Base-by-base conservation (phyloP, 2,113 vertebrate species). In the Chiloscyllium plagiosum region DNA sequence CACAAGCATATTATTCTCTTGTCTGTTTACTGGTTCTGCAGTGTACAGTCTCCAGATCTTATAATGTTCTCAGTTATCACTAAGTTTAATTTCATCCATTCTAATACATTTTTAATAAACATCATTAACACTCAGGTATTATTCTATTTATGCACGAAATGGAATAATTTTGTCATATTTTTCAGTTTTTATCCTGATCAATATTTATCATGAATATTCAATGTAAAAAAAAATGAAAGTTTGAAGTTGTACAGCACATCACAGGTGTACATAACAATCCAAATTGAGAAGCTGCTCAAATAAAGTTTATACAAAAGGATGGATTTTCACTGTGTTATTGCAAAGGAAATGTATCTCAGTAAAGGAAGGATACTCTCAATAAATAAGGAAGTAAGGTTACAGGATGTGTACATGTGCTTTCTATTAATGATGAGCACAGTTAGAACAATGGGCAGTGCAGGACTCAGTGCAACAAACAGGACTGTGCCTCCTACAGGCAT, bases 291-390 rank as follows among this genome's bases (percentile, higher is more conserved):
- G 97, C 98, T 98, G 97, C 97, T 97, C 97, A 97, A 98, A 97
- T 97, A 98, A 98, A 97, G 96, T 83, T 96, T 56, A 97, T 97
- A 98, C 98, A 98, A 1, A 98, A 98, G 97, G 97, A 97, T 96
- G 96, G 96, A 96, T 97, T 97, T 97, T 97, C 96, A 97, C 96
- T 96, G 97, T 97, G 97, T 96, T 97, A 97, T 97, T 97, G 96
- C 96, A 96, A 97, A 98, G 98, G 98, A 98, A 98, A 96, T 97
- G 93, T 97, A 97, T 97, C 98, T 97, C 97, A 97, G 97, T 96
- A 97, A 97, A 98, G 98, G 98, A 98, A 98, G 98, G 98, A 98
- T 98, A 97, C 97, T 97, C 97, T 98, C 98, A 98, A 98, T 98
- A 98, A 98, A 98, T 98, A 98, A 98, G 98, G 98, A 98, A 98